Conservation (phyloP, 2,888 invertebrate species). For the Ceriagrion tenellum region DNA sequence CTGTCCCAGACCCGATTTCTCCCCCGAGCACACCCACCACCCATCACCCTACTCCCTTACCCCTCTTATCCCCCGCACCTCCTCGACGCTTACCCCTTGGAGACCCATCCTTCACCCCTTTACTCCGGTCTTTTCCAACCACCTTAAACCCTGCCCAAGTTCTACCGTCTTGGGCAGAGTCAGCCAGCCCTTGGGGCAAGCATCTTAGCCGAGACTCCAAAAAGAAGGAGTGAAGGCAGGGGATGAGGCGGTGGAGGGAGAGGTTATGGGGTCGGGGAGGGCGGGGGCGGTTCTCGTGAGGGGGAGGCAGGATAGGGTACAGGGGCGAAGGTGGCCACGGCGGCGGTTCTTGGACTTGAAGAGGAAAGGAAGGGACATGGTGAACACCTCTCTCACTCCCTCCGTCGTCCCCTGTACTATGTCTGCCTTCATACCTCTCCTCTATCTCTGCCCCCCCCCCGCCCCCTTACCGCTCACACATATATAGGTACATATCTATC, state of each 20-base stretch:
- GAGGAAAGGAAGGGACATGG: not conserved
- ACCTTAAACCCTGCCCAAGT: conserved; percentile 18
- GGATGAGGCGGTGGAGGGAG: not conserved
- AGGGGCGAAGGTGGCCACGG: not conserved
- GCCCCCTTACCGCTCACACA: not conserved
- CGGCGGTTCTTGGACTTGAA: not conserved
- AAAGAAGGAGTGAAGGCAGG: not conserved
- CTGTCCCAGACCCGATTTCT: conserved; percentile 14
- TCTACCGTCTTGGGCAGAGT: conserved; percentile 59
- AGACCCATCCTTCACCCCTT: conserved; percentile 34
- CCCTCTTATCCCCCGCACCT: no score
- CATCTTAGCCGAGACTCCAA: conserved; percentile 3
- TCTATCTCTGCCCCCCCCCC: not conserved
- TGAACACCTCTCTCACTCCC: conserved; percentile 14
- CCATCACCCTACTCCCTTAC: not conserved
- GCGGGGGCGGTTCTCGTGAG: not conserved
- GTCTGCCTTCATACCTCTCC: not conserved
- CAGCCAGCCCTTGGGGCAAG: conserved; percentile 53
- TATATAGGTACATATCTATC: not conserved
- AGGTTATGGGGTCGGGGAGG: not conserved
- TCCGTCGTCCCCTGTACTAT: no score
- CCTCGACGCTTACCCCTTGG: not conserved
- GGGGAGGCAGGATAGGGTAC: not conserved
- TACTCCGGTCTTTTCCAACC: conserved; percentile 31
- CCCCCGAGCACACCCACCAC: not conserved